Evolutionary conservation across 2,113 vertebrate species (phyloP).

Genomic region (Trochalopteron elliotii): DNA sequence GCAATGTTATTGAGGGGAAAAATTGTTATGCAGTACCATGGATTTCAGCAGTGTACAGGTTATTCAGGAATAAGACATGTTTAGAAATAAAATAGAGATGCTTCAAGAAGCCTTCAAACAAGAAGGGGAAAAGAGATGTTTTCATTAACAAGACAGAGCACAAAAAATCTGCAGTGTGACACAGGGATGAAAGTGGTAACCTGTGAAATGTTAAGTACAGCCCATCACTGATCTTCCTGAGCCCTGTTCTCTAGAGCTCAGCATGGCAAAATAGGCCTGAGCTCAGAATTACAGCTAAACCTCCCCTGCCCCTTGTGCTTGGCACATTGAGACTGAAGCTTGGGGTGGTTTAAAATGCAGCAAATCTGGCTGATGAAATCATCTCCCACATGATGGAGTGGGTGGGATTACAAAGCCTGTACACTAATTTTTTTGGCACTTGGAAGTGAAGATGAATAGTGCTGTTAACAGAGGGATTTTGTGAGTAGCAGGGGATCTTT

Average conservation of each 20-base stretch:
- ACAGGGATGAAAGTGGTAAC: background rate
- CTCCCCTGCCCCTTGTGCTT: background rate
- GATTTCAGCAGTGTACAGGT: background rate
- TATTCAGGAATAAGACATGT: background rate
- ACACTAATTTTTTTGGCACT: background rate
- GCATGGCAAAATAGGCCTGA: background rate
- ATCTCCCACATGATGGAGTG: background rate
- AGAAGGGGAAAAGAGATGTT: background rate
- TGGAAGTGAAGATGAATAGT: background rate
- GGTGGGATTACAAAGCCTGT: background rate
- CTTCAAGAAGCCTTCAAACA: background rate
- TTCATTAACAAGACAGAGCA: background rate
- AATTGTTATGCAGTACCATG: rapidly evolving
- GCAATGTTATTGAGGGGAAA: background rate
- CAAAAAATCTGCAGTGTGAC: background rate
- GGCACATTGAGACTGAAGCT: background rate
- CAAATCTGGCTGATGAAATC: background rate
- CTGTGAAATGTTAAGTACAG: background rate
- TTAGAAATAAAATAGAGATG: background rate
- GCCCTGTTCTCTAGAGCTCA: background rate
- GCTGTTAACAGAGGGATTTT: background rate
- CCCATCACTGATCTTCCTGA: background rate
- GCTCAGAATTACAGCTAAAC: background rate
- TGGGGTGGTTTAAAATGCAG: background rate
- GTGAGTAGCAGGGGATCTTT: background rate